phyloP scores from a whole-genome alignment of 2,797 vertebrate genomes.

The Zenarchopterus dispar region DNA sequence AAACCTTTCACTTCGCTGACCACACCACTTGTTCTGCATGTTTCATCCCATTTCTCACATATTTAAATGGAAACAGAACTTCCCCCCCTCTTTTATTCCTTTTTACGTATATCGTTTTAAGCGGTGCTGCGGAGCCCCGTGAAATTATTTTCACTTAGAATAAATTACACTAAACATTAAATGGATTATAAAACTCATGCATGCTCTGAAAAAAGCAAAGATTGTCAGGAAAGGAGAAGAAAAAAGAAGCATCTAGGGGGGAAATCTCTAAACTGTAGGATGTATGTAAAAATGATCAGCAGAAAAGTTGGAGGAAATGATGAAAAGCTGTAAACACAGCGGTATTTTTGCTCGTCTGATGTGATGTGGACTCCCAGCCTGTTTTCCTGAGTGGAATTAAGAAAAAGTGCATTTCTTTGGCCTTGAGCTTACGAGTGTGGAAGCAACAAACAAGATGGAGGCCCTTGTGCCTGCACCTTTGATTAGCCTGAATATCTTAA shows the following conservation, averaged over 20 bases:
- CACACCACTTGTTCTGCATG: neutral
- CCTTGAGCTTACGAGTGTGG: constrained; percentile 5
- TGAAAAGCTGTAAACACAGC: constrained; percentile 12
- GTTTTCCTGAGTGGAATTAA: constrained; percentile 9
- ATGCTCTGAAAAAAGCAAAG: neutral
- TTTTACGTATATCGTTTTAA: neutral
- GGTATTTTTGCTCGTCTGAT: constrained; percentile 1
- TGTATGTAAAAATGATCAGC: neutral
- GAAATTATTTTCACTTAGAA: constrained; percentile 2
- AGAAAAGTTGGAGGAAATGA: neutral
- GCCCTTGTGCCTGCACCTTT: constrained; percentile 38
- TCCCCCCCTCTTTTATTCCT: neutral
- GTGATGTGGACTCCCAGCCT: constrained; percentile 2
- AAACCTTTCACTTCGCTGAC: neutral
- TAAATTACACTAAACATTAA: neutral
- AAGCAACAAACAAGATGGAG: constrained; percentile 46
- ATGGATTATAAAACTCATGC: neutral
- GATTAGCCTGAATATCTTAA: constrained; percentile 48
- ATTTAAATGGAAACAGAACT: neutral
- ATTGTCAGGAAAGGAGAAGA: neutral
- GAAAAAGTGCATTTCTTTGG: neutral
- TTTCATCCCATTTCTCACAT: constrained; percentile 4
- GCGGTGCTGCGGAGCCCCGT: neutral
- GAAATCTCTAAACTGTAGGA: neutral
- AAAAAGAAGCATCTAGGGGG: neutral